These are phyloP conservation scores for Uropetala carovei DNA, from an alignment of 2,888 invertebrate species.

Conservation along the genomic window DNA sequence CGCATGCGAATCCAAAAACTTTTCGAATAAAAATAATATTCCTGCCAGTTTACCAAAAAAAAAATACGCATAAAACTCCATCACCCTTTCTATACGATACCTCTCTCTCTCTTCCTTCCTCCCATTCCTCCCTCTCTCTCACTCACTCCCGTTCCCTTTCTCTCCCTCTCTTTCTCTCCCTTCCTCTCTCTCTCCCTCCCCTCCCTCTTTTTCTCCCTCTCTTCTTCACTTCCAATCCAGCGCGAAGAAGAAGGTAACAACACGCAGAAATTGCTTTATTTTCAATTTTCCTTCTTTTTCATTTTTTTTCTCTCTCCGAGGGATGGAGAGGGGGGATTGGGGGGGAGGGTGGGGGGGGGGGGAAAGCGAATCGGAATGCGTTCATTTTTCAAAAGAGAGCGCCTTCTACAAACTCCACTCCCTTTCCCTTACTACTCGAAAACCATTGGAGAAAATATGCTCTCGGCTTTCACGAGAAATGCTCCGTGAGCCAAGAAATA, in stretches of 20 bases:
- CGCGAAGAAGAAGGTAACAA: too few relatives aligned
- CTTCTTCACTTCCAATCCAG: too few relatives aligned
- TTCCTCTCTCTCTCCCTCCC: background rate
- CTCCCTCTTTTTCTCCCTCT: too few relatives aligned
- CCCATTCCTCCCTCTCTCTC: background rate
- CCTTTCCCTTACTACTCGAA: background rate
- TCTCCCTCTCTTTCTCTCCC: background rate
- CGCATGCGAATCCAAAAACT: conserved; percentile 37
- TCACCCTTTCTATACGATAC: background rate
- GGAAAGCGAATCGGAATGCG: conserved; percentile 9
- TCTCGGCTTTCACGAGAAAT: conserved; percentile 1
- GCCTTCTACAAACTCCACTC: background rate
- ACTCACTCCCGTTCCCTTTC: background rate
- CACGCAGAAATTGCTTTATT: background rate
- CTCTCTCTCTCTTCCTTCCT: background rate
- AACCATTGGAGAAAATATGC: background rate
- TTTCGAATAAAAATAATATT: conserved; percentile 36
- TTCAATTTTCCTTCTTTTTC: background rate
- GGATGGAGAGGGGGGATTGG: too few relatives aligned
- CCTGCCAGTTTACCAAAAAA: background rate
- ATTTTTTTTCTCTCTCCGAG: background rate
- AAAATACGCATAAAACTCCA: background rate
- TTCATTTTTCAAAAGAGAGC: conserved; percentile 13
- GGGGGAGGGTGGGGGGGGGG: too few relatives aligned
- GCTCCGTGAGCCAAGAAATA: conserved; percentile 18